A percentile compares a stretch with the other conserved stretches of the same genome.
phyloP scores from a whole-genome alignment of 92 coral and sea anemone genomes.

The Montipora capitata region DNA sequence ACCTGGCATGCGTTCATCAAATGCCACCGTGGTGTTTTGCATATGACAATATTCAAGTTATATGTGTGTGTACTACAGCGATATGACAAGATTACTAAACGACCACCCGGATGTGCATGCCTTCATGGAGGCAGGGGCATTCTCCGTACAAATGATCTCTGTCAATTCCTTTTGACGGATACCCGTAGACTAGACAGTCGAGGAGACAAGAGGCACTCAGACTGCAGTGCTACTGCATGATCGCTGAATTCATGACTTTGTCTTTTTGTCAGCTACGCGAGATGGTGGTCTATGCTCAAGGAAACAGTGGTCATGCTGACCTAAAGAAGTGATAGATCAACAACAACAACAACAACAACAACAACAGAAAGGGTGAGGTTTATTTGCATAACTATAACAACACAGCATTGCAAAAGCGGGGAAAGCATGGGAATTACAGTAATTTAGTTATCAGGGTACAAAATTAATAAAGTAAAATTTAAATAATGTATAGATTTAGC shows the following conservation, averaged over 20 bases:
- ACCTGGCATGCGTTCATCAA: constrained; percentile 61
- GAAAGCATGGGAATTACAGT: no score
- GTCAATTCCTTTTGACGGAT: constrained; percentile 52
- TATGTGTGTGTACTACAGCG: constrained; percentile 36
- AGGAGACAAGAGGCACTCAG: constrained; percentile 57
- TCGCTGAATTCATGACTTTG: constrained; percentile 51
- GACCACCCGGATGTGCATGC: constrained; percentile 54
- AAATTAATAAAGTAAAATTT: no score
- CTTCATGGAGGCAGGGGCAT: constrained; percentile 44
- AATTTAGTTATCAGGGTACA: no score
- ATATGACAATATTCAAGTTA: constrained; percentile 49
- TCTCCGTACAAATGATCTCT: constrained; percentile 53
- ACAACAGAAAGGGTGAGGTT: no score
- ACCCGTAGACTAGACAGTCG: constrained; percentile 50
- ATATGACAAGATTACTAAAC: constrained; percentile 44
- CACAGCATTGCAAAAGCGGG: no score
- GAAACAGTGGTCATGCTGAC: constrained; percentile 48
- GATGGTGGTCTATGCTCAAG: constrained; percentile 48
- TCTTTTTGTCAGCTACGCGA: constrained; percentile 29
- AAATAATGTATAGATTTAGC: no score
- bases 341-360: no score
- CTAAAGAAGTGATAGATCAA: constrained; percentile 41
- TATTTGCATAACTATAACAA: no score
- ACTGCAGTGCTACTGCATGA: constrained; percentile 24
- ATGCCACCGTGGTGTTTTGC: constrained; percentile 80